Conservation (phyloP, 64 coral and sea anemone species). For the Astreopora myriophthalma region DNA sequence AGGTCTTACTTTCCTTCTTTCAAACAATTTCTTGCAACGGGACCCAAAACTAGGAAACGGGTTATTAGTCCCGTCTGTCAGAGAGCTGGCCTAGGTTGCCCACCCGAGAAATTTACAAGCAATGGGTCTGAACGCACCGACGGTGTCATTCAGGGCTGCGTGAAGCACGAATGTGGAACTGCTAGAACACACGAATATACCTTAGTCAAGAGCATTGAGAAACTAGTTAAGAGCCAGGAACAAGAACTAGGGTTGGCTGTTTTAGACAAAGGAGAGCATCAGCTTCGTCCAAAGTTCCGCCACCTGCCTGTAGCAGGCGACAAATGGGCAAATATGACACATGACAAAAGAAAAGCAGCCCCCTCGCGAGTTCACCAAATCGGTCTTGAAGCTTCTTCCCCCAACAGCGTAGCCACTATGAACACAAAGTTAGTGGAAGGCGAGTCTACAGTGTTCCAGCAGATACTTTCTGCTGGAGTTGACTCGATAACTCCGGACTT, state of each 20-base stretch:
- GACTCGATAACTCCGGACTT: no score
- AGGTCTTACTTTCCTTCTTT: no score
- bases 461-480: no score
- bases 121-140: not conserved
- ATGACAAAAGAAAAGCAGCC: not conserved
- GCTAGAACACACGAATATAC: not conserved
- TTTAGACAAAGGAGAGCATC: not conserved
- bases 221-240: not conserved
- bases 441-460: no score
- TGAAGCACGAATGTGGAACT: not conserved
- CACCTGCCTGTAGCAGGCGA: not conserved
- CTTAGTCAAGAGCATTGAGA: not conserved
- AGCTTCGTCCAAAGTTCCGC: not conserved
- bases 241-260: not conserved
- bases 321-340: slow-evolving; percentile 1
- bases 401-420: no score
- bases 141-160: not conserved
- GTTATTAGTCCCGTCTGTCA: no score
- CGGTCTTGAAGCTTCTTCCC: no score
- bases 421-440: no score
- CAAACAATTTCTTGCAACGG: no score
- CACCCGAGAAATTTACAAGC: not conserved
- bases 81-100: not conserved
- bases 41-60: no score
- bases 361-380: not conserved